Evolutionary conservation across 2,888 invertebrate genomes (phyloP).

Genomic region (Diaphora mendica): DNA sequence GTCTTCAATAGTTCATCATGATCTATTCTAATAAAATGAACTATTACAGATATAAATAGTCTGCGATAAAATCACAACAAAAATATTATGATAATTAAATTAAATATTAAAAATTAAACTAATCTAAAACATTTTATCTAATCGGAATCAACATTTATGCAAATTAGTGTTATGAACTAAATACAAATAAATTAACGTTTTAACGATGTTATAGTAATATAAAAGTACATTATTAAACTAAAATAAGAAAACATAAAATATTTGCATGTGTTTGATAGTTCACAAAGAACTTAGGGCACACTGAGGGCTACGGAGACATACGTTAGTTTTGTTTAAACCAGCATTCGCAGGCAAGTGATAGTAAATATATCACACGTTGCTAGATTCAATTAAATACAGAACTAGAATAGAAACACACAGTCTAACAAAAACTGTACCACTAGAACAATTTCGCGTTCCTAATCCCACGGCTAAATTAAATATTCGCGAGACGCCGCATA

Average conservation of each 20-base stretch:
- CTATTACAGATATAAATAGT: neutral
- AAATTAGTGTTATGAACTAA: neutral
- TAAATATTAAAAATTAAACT: neutral
- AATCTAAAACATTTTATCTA: slow-evolving; percentile 1
- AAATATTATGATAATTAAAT: neutral
- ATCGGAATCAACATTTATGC: neutral
- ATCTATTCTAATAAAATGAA: neutral
- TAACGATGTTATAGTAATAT: neutral
- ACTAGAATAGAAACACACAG: neutral
- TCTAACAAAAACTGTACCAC: neutral
- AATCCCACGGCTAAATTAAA: slow-evolving; percentile 40
- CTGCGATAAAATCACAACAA: neutral
- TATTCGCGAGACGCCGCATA: slow-evolving; percentile 43
- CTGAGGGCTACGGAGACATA: neutral
- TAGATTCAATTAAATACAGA: neutral
- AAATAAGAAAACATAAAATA: too few species aligned
- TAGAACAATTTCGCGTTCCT: slow-evolving; percentile 17
- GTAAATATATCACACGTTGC: neutral
- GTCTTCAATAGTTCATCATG: neutral
- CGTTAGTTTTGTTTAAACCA: neutral
- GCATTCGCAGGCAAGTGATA: neutral
- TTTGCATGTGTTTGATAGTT: neutral
- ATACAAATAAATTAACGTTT: neutral
- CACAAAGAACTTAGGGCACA: neutral
- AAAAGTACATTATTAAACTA: neutral